A percentile compares a stretch with the other conserved stretches of the same genome.
phyloP scores from a whole-genome alignment of 2,888 invertebrate genomes.

The Ametastegia equiseti region DNA sequence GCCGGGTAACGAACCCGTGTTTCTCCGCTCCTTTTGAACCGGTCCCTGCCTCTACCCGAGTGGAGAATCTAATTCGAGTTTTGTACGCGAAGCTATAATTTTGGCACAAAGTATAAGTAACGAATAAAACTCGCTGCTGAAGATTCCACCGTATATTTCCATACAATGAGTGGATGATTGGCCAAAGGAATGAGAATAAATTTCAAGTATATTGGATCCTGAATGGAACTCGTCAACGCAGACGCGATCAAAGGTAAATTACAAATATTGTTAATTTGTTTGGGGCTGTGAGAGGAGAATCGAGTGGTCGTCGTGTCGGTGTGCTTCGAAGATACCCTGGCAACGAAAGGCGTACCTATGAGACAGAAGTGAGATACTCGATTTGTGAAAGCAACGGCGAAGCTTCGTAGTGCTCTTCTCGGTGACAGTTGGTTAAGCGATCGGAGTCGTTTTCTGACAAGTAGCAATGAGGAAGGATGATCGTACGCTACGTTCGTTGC shows the following conservation, averaged over 20 bases:
- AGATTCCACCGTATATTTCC: not conserved
- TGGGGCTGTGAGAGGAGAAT: not conserved
- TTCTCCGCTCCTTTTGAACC: not conserved
- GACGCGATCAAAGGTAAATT: not conserved
- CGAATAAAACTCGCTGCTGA: not conserved
- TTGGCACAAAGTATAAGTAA: slow-evolving; percentile 1
- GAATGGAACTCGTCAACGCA: slow-evolving; percentile 8
- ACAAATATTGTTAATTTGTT: not conserved
- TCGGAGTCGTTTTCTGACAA: slow-evolving; percentile 39
- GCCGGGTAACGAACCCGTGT: slow-evolving; percentile 33
- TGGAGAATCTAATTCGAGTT: not conserved
- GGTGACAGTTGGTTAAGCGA: slow-evolving; percentile 33
- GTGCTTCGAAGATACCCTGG: not conserved
- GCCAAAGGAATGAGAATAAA: not conserved
- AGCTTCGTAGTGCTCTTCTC: not conserved
- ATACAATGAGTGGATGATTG: not conserved
- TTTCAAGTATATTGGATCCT: not conserved
- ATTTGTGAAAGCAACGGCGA: not conserved
- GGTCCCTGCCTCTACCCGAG: not conserved
- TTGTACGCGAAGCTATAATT: not conserved
- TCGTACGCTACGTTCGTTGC: slow-evolving; percentile 14
- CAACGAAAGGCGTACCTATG: not conserved
- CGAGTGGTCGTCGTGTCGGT: not conserved
- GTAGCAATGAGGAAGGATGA: slow-evolving; percentile 47
- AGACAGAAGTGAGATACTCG: slow-evolving; percentile 13